These are phyloP conservation scores for Nasonia oneida DNA, from an alignment of 2,888 invertebrate genomes.

Conservation along the genomic window DNA sequence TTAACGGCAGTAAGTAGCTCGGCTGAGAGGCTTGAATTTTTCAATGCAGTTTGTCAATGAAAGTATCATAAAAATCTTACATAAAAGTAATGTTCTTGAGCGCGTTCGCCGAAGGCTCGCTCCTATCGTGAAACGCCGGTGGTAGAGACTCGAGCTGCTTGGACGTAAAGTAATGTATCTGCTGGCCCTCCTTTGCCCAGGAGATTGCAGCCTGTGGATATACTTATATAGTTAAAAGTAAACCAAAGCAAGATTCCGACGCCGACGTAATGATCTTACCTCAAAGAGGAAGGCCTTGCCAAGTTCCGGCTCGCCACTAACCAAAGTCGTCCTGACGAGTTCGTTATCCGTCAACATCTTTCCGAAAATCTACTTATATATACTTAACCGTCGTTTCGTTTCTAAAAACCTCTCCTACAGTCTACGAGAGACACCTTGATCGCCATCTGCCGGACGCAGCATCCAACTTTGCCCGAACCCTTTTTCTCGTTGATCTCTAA, in stretches of 20 bases:
- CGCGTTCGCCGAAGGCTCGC: slow-evolving; percentile 68
- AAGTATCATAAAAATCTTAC: slow-evolving; percentile 66
- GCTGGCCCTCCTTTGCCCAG: slow-evolving; percentile 74
- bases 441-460: slow-evolving; percentile 50
- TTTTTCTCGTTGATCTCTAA: neutral
- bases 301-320: slow-evolving; percentile 68
- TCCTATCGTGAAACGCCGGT: slow-evolving; percentile 72
- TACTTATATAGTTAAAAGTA: too few species aligned
- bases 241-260: neutral
- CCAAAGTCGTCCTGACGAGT: slow-evolving; percentile 66
- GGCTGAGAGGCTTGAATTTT: too few species aligned
- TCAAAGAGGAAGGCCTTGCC: slow-evolving; percentile 73
- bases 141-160: slow-evolving; percentile 70
- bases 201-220: slow-evolving; percentile 72
- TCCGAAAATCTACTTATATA: slow-evolving; percentile 28
- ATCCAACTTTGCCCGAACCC: slow-evolving; percentile 4
- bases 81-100: slow-evolving; percentile 75
- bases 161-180: slow-evolving; percentile 72
- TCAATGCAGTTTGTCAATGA: neutral
- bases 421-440: neutral
- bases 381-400: neutral
- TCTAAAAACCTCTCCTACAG: neutral
- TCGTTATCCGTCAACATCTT: slow-evolving; percentile 54
- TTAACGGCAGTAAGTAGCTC: neutral
- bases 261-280: slow-evolving; percentile 64